Evolutionary conservation across 2,888 invertebrate species (phyloP).

Genomic region (Standfussiana lucernea): DNA sequence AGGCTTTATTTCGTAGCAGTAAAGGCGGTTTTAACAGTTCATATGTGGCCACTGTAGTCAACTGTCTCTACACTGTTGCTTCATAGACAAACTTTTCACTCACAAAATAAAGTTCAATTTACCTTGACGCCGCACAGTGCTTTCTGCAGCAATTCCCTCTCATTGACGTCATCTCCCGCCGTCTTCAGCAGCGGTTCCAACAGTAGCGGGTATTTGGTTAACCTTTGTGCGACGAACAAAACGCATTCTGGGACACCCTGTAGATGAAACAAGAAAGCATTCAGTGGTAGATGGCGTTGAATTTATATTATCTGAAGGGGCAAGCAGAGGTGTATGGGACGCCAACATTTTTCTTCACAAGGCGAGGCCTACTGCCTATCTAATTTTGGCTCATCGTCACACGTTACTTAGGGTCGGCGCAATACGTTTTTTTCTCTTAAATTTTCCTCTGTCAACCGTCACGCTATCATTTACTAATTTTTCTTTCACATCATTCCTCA

Average conservation of each 20-base stretch:
- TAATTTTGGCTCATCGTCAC: too few species aligned
- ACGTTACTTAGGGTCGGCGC: too few species aligned
- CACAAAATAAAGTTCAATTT: slow-evolving; percentile 26
- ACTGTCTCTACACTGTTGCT: not conserved
- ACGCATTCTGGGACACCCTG: slow-evolving; percentile 98
- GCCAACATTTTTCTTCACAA: too few species aligned
- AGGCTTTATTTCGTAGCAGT: not conserved
- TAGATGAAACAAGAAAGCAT: not conserved
- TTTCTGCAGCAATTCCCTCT: slow-evolving; percentile 94
- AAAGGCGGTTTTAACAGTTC: not conserved
- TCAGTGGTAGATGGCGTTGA: not conserved
- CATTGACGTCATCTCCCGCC: slow-evolving; percentile 94
- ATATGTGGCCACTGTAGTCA: not conserved
- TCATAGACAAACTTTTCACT: not conserved
- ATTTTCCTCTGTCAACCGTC: too few species aligned
- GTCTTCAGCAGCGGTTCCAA: slow-evolving; percentile 98
- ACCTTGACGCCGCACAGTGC: slow-evolving; percentile 95
- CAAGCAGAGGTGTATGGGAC: too few species aligned
- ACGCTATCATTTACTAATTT: too few species aligned
- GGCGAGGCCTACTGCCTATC: too few species aligned
- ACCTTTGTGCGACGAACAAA: slow-evolving; percentile 97
- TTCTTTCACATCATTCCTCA: too few species aligned
- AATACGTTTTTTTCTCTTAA: too few species aligned
- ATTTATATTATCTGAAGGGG: not conserved
- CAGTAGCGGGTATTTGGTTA: slow-evolving; percentile 98